Percentiles rank a stretch among this genome's conserved stretches.
Evolutionary conservation across 2,797 vertebrate species (phyloP).

Genomic region (Anas capensis): DNA sequence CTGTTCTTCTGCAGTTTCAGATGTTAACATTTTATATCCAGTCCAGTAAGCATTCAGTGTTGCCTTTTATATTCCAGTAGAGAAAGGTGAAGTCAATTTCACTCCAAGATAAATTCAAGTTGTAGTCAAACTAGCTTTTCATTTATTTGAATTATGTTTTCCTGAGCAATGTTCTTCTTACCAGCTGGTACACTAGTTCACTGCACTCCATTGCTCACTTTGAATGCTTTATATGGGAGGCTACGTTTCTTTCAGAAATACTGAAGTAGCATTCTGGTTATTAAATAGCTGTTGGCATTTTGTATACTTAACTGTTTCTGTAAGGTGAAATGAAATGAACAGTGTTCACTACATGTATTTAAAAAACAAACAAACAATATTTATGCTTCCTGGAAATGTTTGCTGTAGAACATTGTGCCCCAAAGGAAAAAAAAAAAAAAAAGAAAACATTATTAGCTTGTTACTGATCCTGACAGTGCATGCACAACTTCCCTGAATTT

Average conservation of each 20-base stretch:
- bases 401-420: conserved; percentile 31
- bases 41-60: neutral
- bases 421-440: neutral
- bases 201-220: neutral
- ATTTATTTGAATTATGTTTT: neutral
- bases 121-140: neutral
- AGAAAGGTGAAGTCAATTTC: neutral
- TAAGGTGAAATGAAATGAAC: neutral
- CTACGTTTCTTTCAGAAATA: neutral
- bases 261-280: neutral
- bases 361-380: neutral
- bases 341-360: neutral
- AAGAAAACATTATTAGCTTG: neutral
- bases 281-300: conserved; percentile 15
- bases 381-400: conserved; percentile 46
- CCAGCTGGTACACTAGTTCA: neutral
- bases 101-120: neutral
- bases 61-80: neutral
- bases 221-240: neutral
- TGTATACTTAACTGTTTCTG: conserved; percentile 35
- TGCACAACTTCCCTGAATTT: conserved; percentile 6
- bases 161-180: neutral
- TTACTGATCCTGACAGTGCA: neutral
- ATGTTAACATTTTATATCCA: neutral
- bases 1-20: neutral